Evolutionary conservation across 2,797 vertebrate genomes (phyloP).

Genomic region (Apogon talboti): DNA sequence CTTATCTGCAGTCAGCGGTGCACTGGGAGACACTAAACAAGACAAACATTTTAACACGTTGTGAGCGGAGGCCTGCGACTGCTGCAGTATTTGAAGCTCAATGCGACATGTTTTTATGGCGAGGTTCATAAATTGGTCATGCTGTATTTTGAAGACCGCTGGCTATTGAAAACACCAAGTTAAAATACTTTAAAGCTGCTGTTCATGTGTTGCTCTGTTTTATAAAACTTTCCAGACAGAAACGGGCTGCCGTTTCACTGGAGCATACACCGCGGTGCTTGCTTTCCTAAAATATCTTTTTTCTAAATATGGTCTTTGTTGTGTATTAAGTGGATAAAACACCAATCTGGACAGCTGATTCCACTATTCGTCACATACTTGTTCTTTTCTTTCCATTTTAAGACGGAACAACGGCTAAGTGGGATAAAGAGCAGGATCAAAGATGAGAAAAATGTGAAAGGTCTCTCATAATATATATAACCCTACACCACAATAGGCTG

Average conservation of each 20-base stretch:
- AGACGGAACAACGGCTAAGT: constrained; percentile 2
- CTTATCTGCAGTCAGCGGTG: too few relatives aligned
- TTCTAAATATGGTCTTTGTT: constrained; percentile 47
- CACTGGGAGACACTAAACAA: neutral
- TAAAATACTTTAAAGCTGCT: neutral
- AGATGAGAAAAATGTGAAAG: constrained; percentile 15
- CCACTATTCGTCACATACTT: constrained; percentile 16
- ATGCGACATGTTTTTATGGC: neutral
- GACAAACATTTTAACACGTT: constrained; percentile 2
- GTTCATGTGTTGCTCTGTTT: neutral
- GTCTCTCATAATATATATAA: neutral
- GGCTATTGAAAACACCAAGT: neutral
- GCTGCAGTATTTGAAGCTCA: neutral
- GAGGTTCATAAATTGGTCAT: too few relatives aligned
- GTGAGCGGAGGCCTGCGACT: neutral
- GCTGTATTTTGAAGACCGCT: too few relatives aligned
- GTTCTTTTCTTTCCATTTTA: constrained; percentile 30
- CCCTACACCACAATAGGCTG: neutral
- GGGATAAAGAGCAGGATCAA: constrained; percentile 18
- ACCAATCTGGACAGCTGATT: constrained; percentile 33
- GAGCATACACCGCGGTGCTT: constrained; percentile 11
- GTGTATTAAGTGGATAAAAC: constrained; percentile 33
- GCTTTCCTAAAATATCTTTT: constrained; percentile 44
- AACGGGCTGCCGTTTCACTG: neutral
- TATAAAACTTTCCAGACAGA: neutral